Percentiles rank a stretch among this genome's conserved stretches.
These are phyloP conservation scores for Tetraneura akinire DNA, from an alignment of 1,140 invertebrate genomes.

Conservation along the genomic window DNA sequence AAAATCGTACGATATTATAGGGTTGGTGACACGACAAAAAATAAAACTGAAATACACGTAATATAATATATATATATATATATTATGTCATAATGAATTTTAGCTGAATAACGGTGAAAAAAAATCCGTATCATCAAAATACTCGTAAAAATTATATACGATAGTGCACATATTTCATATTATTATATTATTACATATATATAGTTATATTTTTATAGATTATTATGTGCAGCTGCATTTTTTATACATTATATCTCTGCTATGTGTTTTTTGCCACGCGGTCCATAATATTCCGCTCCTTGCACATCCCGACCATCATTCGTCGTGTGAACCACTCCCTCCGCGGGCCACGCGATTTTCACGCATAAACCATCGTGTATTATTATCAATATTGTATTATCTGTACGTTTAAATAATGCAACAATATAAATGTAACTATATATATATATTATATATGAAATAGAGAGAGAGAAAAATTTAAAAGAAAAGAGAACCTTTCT, in stretches of 20 bases:
- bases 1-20: neutral
- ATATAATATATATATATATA: conserved; percentile 27
- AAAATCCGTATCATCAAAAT: conserved; percentile 29
- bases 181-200: neutral
- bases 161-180: neutral
- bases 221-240: conserved; percentile 17
- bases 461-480: too few species aligned
- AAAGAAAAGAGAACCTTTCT: too few species aligned
- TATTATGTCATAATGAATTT: conserved; percentile 24
- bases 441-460: neutral
- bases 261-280: neutral
- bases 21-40: conserved; percentile 27
- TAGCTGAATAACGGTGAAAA: conserved; percentile 27
- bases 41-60: conserved; percentile 14
- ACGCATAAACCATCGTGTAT: neutral
- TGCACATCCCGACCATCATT: conserved; percentile 38
- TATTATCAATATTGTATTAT: neutral
- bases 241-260: conserved; percentile 22
- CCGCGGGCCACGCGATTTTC: conserved; percentile 8
- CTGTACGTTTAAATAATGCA: neutral
- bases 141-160: neutral
- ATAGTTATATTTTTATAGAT: too few species aligned
- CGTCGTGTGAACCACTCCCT: conserved; percentile 50
- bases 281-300: conserved; percentile 16
- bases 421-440: neutral